Evolutionary conservation across 2,888 invertebrate genomes (phyloP).

Genomic region (Agapostemon virescens): DNA sequence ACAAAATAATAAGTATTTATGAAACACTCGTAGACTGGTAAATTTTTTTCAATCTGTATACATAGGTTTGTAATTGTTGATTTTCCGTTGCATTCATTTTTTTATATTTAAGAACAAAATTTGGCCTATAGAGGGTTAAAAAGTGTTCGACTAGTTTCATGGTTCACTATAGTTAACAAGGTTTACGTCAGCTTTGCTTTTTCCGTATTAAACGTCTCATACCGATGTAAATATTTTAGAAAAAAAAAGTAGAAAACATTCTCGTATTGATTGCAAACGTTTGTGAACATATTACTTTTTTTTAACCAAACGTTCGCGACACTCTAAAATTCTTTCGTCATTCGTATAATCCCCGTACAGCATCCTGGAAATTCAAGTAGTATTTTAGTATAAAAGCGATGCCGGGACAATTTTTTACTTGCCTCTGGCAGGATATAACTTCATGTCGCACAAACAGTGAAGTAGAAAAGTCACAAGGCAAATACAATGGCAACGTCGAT

Average conservation of each 20-base stretch:
- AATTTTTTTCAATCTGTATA: too few species aligned
- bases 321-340: constrained; percentile 7
- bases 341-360: constrained; percentile 27
- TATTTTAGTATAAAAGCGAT: background rate
- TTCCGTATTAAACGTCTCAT: background rate
- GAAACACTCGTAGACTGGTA: too few species aligned
- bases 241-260: background rate
- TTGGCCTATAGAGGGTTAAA: too few species aligned
- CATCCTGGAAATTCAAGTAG: constrained; percentile 42
- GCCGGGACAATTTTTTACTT: constrained; percentile 36
- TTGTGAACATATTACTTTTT: background rate
- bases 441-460: background rate
- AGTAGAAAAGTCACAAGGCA: background rate
- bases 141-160: too few species aligned
- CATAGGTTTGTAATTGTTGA: too few species aligned
- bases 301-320: background rate
- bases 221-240: background rate
- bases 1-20: too few species aligned
- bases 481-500: constrained; percentile 17
- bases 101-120: too few species aligned
- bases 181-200: background rate
- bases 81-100: too few species aligned
- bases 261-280: background rate
- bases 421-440: background rate
- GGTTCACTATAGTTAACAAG: too few species aligned